Percentiles rank a stretch among this genome's conserved stretches.
Conservation (phyloP, 2,797 vertebrate species). For the Myiotriccus ornatus region DNA sequence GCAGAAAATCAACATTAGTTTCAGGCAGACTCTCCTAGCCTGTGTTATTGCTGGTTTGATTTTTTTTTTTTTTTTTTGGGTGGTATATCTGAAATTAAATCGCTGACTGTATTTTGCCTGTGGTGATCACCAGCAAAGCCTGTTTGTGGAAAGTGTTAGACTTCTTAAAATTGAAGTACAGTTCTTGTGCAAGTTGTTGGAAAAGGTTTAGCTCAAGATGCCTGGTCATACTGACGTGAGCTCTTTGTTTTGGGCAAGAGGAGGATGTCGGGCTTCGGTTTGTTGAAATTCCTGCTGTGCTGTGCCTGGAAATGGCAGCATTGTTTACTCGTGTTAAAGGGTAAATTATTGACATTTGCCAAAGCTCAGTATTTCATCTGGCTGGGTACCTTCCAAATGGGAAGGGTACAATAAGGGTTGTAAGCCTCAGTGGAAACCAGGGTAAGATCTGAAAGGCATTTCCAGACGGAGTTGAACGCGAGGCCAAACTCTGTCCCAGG, state of each 20-base stretch:
- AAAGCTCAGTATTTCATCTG: neutral
- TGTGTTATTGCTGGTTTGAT: neutral
- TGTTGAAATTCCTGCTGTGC: neutral
- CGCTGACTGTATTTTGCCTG: neutral
- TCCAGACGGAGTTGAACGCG: neutral
- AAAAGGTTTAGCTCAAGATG: neutral
- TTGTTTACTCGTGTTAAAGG: slow-evolving; percentile 22
- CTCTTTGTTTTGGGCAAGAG: neutral
- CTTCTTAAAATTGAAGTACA: neutral
- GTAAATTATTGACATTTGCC: slow-evolving; percentile 21
- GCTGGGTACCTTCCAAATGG: neutral
- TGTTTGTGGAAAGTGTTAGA: neutral
- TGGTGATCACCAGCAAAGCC: slow-evolving; percentile 1
- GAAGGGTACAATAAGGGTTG: neutral
- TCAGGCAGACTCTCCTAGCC: neutral
- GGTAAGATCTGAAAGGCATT: neutral
- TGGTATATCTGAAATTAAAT: slow-evolving; percentile 27
- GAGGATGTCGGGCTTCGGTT: neutral
- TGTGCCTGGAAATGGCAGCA: neutral
- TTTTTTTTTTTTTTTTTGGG: neutral
- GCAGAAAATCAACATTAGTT: slow-evolving; percentile 3
- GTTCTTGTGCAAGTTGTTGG: neutral
- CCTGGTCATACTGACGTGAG: neutral
- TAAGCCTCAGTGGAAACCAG: neutral
- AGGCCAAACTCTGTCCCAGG: neutral